Conservation (phyloP, 92 coral and sea anemone species). For the Parazoanthus darwini region DNA sequence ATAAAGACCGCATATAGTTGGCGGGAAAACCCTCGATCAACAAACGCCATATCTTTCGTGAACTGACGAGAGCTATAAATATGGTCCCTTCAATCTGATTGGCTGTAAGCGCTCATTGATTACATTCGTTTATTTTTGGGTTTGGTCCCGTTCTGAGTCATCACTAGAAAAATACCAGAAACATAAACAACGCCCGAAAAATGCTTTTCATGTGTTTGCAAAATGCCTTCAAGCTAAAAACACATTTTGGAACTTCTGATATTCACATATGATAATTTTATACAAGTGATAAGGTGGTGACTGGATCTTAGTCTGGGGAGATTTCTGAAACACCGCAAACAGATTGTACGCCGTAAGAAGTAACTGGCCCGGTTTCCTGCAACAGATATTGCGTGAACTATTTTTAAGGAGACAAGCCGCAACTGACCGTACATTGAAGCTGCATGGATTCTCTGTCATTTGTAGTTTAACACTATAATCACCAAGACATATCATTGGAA, state of each 20-base stretch:
- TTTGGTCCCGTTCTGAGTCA: constrained; percentile 20
- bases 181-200: constrained; percentile 42
- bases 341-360: neutral
- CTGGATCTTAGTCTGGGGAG: neutral
- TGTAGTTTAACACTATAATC: neutral
- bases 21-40: neutral
- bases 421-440: neutral
- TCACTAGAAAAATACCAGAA: constrained; percentile 14
- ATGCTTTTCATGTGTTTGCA: constrained; percentile 6
- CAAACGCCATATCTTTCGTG: constrained; percentile 36
- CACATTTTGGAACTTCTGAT: neutral
- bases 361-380: neutral
- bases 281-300: too few species aligned
- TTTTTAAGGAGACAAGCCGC: neutral
- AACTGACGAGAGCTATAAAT: neutral
- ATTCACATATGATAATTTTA: too few species aligned
- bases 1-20: neutral
- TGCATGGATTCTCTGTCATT: neutral
- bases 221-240: constrained; percentile 18
- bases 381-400: too few species aligned
- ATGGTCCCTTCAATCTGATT: constrained; percentile 1
- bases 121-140: constrained; percentile 28
- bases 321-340: neutral
- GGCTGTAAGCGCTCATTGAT: constrained; percentile 26
- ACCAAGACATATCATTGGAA: neutral